phyloP scores from a whole-genome alignment of 2,888 invertebrate genomes.

The Acanthosepion pharaonis region DNA sequence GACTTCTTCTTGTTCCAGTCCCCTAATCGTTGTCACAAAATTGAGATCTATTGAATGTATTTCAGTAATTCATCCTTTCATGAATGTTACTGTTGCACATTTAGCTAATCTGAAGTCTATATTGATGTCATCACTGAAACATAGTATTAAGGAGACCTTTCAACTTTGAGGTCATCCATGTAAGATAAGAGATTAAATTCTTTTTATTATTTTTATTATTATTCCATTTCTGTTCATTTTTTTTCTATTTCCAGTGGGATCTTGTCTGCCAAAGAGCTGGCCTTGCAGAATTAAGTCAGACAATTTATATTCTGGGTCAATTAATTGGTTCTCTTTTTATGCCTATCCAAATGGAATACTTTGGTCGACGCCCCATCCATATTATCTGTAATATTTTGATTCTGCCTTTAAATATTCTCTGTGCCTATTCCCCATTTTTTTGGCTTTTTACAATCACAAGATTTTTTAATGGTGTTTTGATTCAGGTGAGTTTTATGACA shows the following conservation, averaged over 20 bases:
- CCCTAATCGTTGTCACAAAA: no score
- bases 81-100: no score
- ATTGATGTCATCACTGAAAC: no score
- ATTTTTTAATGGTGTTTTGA: not conserved
- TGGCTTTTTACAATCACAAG: slow-evolving; percentile 51
- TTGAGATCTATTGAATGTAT: no score
- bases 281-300: slow-evolving; percentile 65
- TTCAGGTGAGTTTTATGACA: not conserved
- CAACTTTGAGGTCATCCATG: no score
- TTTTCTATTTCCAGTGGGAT: slow-evolving; percentile 56
- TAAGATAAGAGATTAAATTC: no score
- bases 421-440: slow-evolving; percentile 56
- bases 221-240: not conserved
- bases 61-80: no score
- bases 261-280: slow-evolving; percentile 65
- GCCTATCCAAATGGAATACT: slow-evolving; percentile 63
- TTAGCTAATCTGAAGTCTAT: no score
- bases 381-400: slow-evolving; percentile 54
- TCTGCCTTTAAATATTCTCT: slow-evolving; percentile 51
- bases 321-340: slow-evolving; percentile 64
- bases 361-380: slow-evolving; percentile 61
- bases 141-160: no score
- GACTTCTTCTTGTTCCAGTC: no score
- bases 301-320: slow-evolving; percentile 64
- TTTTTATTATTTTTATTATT: not conserved